Conservation (phyloP, 2,888 invertebrate species). For the Phlogophora meticulosa region DNA sequence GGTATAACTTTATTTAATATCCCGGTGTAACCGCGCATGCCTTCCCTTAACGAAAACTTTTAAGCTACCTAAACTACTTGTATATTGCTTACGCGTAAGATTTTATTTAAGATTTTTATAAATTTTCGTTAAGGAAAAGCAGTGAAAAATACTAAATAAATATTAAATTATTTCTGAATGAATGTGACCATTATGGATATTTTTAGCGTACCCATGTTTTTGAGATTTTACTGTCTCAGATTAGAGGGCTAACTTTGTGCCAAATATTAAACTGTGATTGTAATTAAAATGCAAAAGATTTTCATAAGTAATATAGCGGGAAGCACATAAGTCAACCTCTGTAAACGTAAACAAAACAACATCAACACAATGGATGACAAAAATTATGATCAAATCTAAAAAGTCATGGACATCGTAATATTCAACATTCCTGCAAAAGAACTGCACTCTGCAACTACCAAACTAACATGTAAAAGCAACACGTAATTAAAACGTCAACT, state of each 20-base stretch:
- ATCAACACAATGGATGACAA: not conserved
- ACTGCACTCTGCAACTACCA: constrained; percentile 12
- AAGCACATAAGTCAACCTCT: not conserved
- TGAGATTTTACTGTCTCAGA: not conserved
- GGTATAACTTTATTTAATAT: constrained; percentile 91
- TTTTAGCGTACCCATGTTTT: not conserved
- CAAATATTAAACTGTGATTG: no score
- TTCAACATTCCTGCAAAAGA: not conserved
- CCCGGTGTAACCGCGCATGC: constrained; percentile 68
- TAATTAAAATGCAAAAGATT: no score
- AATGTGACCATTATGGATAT: accelerated
- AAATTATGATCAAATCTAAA: not conserved
- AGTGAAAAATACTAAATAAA: not conserved
- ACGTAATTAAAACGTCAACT: constrained; percentile 57
- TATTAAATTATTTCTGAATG: not conserved
- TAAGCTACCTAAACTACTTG: constrained; percentile 81
- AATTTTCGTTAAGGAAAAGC: no score
- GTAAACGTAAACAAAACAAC: not conserved
- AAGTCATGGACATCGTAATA: not conserved
- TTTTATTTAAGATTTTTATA: constrained; percentile 14
- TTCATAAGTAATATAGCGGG: no score
- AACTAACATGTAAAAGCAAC: constrained; percentile 27
- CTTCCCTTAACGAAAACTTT: constrained; percentile 80
- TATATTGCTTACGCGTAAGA: constrained; percentile 51
- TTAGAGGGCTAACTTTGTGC: no score